Evolutionary conservation across 2,888 invertebrate genomes (phyloP).

Genomic region (Callinectes sapidus): DNA sequence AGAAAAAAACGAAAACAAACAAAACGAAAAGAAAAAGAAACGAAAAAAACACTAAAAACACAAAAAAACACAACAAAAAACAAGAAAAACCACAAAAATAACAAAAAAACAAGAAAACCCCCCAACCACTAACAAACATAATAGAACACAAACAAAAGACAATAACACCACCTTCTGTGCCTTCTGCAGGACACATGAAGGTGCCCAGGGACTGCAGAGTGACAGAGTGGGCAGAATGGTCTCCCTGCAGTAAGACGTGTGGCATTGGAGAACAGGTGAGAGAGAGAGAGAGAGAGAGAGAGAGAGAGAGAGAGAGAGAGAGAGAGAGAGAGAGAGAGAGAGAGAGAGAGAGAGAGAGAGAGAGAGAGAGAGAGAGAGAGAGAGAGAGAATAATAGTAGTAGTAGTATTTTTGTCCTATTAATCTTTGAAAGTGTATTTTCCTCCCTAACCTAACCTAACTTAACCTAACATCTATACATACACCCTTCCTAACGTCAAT

Average conservation of each 20-base stretch:
- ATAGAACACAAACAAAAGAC: background rate
- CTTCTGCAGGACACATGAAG: conserved; percentile 75
- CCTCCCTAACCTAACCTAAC: no score
- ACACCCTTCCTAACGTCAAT: no score
- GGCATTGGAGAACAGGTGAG: conserved; percentile 86
- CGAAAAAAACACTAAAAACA: background rate
- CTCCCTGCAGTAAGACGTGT: conserved; percentile 90
- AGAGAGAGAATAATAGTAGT: background rate
- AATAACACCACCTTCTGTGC: background rate
- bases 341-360: background rate
- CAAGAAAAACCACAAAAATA: no score
- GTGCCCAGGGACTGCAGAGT: conserved; percentile 88
- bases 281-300: background rate
- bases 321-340: background rate
- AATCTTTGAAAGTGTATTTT: no score
- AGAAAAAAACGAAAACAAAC: background rate
- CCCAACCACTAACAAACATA: background rate
- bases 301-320: no score
- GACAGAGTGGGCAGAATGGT: conserved; percentile 91
- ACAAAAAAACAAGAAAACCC: background rate
- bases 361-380: background rate
- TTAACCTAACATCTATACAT: no score
- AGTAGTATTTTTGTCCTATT: background rate
- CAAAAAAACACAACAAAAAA: background rate
- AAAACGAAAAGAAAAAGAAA: background rate